phyloP scores from a whole-genome alignment of 2,797 vertebrate genomes.

The Gadopsis marmoratus region DNA sequence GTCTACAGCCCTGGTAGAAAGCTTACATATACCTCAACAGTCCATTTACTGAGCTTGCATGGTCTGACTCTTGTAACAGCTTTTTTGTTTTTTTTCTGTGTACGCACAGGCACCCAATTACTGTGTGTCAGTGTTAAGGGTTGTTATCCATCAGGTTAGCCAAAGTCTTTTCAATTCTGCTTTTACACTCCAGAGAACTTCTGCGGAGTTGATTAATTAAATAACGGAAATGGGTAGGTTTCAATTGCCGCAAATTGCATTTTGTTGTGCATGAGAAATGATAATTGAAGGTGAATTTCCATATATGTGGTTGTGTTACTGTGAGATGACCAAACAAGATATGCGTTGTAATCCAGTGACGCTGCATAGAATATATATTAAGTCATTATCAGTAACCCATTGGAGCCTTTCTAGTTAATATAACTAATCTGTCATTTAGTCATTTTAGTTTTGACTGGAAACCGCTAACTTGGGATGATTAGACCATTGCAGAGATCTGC shows the following conservation, averaged over 20 bases:
- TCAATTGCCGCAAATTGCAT: neutral
- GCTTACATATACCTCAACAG: neutral
- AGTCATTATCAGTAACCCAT: neutral
- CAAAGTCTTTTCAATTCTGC: neutral
- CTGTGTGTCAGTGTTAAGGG: slow-evolving; percentile 9
- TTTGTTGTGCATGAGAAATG: neutral
- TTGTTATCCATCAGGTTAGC: slow-evolving; percentile 15
- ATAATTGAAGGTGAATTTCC: slow-evolving; percentile 4
- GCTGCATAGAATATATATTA: neutral
- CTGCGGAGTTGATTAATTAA: slow-evolving; percentile 4
- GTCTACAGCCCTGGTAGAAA: neutral
- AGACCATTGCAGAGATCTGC: neutral
- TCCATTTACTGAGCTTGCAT: neutral
- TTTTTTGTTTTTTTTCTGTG: slow-evolving; percentile 29
- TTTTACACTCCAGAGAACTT: slow-evolving; percentile 3
- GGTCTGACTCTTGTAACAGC: neutral
- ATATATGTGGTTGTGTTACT: neutral
- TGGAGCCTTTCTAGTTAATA: neutral
- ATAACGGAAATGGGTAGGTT: neutral
- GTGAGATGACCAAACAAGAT: neutral
- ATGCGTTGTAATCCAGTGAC: neutral
- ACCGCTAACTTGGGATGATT: neutral
- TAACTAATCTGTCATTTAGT: slow-evolving; percentile 1
- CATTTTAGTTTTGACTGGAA: neutral
- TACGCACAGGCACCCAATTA: neutral